Evolutionary conservation across 2,113 vertebrate genomes (phyloP).

Genomic region (Emydocephalus ijimae): DNA sequence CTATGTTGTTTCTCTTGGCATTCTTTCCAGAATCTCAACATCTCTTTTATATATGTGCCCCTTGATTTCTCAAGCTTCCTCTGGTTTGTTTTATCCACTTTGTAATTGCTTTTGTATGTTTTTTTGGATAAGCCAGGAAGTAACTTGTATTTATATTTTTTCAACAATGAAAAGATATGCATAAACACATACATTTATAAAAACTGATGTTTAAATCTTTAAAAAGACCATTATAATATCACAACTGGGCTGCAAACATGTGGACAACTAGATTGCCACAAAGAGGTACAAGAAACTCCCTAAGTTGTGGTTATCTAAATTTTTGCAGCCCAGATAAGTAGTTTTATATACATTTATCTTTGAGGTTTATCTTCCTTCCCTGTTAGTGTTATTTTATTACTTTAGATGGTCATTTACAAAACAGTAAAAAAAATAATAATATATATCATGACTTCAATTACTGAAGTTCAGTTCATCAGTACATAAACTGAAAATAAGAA

Average conservation of each 20-base stretch:
- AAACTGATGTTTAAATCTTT: background rate
- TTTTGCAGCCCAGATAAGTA: background rate
- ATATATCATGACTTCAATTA: background rate
- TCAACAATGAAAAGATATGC: background rate
- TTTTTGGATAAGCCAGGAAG: background rate
- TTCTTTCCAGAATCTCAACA: too few relatives aligned
- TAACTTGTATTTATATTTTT: background rate
- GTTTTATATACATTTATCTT: background rate
- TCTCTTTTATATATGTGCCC: background rate
- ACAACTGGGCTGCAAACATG: background rate
- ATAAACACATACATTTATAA: background rate
- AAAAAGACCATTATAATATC: background rate
- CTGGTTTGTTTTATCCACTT: background rate
- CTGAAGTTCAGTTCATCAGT: background rate
- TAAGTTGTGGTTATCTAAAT: background rate
- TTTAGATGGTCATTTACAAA: constrained; percentile 6
- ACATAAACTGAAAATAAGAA: background rate
- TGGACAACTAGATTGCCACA: background rate
- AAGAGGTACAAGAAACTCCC: background rate
- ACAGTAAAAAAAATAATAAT: background rate
- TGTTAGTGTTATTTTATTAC: background rate
- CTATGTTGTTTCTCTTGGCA: too few relatives aligned
- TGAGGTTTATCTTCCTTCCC: background rate
- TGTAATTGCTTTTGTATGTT: background rate
- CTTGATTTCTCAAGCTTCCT: background rate